A percentile compares a stretch with the other conserved stretches of the same genome.
These are phyloP conservation scores for Halisarca cf. caerulea DNA, from an alignment of 37 sponge, comb jelly and placozoan species.

Conservation along the genomic window DNA sequence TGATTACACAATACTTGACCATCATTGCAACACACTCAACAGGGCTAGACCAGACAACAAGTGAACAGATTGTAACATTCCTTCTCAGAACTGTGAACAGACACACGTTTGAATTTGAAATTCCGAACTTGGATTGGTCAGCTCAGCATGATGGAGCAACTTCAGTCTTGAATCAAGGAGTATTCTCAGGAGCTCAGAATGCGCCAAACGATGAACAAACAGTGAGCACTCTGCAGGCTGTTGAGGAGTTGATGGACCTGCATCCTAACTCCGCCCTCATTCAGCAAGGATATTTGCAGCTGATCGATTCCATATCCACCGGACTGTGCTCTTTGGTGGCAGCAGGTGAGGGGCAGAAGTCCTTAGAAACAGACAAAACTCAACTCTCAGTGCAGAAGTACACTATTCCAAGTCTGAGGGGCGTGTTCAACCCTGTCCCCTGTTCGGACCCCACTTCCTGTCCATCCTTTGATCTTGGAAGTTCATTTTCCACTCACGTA, in stretches of 20 bases:
- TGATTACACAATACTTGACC: constrained; percentile 20
- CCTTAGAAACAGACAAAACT: background rate
- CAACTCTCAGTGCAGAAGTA: constrained; percentile 1
- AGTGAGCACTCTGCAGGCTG: background rate
- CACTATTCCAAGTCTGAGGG: background rate
- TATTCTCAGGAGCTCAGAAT: background rate
- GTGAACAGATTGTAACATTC: background rate
- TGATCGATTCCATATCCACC: background rate
- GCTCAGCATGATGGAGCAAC: too few relatives aligned
- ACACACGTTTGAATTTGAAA: constrained; percentile 19
- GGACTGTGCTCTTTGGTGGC: background rate
- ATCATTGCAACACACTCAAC: constrained; percentile 10
- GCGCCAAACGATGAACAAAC: background rate
- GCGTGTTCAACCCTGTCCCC: background rate
- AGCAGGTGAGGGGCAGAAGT: background rate
- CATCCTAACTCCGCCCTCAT: background rate
- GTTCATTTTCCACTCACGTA: background rate
- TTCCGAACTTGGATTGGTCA: background rate
- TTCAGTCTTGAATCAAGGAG: background rate
- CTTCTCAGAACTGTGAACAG: background rate
- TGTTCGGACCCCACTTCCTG: background rate
- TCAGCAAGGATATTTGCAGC: background rate
- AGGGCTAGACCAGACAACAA: background rate
- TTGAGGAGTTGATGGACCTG: background rate
- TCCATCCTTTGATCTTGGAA: background rate